A percentile compares a stretch with the other conserved stretches of the same genome.
Evolutionary conservation across 2,113 vertebrate species (phyloP).

Genomic region (Ophthalmolycus amberensis): DNA sequence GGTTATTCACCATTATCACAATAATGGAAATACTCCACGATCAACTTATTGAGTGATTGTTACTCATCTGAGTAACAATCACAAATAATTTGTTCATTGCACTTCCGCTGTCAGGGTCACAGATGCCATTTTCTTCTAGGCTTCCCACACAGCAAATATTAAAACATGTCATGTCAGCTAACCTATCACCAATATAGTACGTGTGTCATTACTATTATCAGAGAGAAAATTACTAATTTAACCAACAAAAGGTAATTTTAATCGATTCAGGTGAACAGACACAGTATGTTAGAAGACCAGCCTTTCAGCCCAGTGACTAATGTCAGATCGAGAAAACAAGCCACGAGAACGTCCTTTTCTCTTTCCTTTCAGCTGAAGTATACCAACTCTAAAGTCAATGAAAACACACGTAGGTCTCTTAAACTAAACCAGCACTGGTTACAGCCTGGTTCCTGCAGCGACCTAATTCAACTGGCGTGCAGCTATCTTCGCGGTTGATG

Average conservation of each 20-base stretch:
- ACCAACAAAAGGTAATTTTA: background rate
- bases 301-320: too few species aligned
- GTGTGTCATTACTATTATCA: background rate
- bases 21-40: too few species aligned
- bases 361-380: background rate
- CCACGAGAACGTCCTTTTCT: background rate
- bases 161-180: background rate
- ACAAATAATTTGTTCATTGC: background rate
- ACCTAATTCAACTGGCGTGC: background rate
- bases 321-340: too few species aligned
- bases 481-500: background rate
- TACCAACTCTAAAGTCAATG: accelerated
- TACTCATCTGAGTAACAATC: background rate
- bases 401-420: background rate
- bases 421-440: background rate
- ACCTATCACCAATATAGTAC: background rate
- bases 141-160: too few species aligned
- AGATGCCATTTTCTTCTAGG: background rate
- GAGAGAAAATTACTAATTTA: background rate
- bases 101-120: background rate
- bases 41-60: too few species aligned
- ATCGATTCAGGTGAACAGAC: background rate
- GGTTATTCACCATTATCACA: too few species aligned
- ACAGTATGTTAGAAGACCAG: background rate
- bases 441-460: background rate